Evolutionary conservation across 2,888 invertebrate genomes (phyloP), one percentile per base, ranked within the genome.

Genomic region (Anoncus sp.): DNA sequence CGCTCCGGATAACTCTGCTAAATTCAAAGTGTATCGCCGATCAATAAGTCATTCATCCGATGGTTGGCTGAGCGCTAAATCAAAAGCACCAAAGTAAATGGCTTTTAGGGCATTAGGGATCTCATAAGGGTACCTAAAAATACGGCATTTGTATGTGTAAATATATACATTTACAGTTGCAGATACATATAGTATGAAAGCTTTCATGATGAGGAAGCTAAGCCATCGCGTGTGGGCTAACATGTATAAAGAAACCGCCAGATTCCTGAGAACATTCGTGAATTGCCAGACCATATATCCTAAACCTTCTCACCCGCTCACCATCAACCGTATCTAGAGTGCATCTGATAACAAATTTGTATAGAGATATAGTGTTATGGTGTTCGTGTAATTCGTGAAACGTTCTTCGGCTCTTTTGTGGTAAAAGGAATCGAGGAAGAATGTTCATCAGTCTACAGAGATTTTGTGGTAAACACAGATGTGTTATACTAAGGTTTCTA

Each of bases 21-120:
- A 82, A 85, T 86, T 86, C 86, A 85, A 85, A 86, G 86, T 82
- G 79, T 59, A 79, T 86, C 83, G 82, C 83, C 71, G 83, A 87
- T 87, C 85, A 87, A 87, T 87, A 85, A 85, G 80, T 60, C 74
- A 75, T 51, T 60, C 45, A 7, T 57, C 7, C 35, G 72, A 80
- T 75, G 55, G 22, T 31, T 57, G 55, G 51, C 67, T 65, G 51
- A 73, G 79, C 79, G 80, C 79, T 81, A 73, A 81, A 81, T 81
- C 79, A 70, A 77, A 83, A 75, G 71, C 65, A 70, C 47, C 69
- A 51, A 12, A 31, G n/a, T 57, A 31, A 9, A 18, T 55, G 27
- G 60, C 27, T 62, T 67, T 55, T 69, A 38, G 47, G 16, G 47
- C 35, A 38, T 27, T 18, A 12, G 40, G n/a, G 31, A 65, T 49